phyloP scores from a whole-genome alignment of 1,140 invertebrate species.

The Tetramorium alpestre region DNA sequence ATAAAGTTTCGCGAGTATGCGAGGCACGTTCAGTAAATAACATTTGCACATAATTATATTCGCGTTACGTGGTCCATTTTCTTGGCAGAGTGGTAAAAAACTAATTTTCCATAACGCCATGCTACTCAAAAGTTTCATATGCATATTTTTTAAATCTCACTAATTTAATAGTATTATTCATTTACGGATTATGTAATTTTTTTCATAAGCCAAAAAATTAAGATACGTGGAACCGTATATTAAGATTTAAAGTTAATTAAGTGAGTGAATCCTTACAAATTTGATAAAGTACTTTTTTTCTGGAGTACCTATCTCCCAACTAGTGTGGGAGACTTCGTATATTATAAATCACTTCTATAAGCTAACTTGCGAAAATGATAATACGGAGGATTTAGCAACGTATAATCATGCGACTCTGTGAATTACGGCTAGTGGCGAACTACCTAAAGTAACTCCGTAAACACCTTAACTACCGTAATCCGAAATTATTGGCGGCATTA shows the following conservation, averaged over 20 bases:
- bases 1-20: background rate
- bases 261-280: background rate
- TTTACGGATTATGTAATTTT: background rate
- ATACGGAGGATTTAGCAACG: constrained; percentile 40
- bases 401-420: constrained; percentile 37
- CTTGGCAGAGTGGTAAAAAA: background rate
- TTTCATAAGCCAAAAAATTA: background rate
- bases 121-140: background rate
- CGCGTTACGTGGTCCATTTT: background rate
- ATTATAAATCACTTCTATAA: constrained; percentile 31
- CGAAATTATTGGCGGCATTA: constrained; percentile 50
- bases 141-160: background rate
- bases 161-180: background rate
- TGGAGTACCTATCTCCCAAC: background rate
- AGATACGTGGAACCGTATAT: background rate
- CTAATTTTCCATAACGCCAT: background rate
- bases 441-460: constrained; percentile 55
- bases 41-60: background rate
- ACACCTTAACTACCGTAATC: constrained; percentile 48
- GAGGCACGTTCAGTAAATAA: background rate
- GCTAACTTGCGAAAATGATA: constrained; percentile 46
- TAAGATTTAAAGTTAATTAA: background rate
- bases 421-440: constrained; percentile 41
- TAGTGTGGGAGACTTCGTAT: background rate
- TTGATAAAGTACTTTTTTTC: background rate